Conservation (phyloP, 2,888 invertebrate species). For the Trisateles emortualis region DNA sequence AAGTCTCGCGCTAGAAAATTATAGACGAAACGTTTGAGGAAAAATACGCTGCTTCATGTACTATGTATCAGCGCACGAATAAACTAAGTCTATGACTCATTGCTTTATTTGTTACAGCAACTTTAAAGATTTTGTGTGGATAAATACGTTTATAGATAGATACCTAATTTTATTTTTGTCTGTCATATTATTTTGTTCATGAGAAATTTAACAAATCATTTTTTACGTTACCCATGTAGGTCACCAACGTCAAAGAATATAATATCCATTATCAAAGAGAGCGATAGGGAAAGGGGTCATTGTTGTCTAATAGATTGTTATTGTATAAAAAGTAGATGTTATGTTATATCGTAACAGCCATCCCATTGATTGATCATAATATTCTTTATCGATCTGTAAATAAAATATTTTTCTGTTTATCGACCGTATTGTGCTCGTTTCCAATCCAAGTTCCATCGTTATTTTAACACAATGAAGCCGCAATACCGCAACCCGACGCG, state of each 20-base stretch:
- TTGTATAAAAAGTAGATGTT: background rate
- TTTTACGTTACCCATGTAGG: too few species aligned
- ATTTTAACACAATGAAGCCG: conserved; percentile 86
- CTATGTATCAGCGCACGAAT: conserved; percentile 12
- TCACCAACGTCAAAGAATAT: background rate
- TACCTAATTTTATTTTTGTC: too few species aligned
- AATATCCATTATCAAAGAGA: background rate
- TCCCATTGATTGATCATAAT: conserved; percentile 25
- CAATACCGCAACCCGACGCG: conserved; percentile 86
- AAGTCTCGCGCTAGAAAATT: conserved; percentile 77
- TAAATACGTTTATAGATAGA: background rate
- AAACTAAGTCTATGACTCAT: conserved; percentile 25
- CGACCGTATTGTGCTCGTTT: conserved; percentile 72
- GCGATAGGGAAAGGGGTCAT: background rate
- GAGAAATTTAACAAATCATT: background rate
- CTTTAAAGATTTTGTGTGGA: background rate
- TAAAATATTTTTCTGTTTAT: conserved; percentile 71
- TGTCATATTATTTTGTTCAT: too few species aligned
- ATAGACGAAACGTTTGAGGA: conserved; percentile 66
- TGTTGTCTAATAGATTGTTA: background rate
- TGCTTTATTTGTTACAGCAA: conserved; percentile 9
- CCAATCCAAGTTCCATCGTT: conserved; percentile 79
- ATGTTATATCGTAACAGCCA: background rate
- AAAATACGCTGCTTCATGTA: conserved; percentile 54
- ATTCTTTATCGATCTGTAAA: conserved; percentile 56